Evolutionary conservation across 1,140 invertebrate genomes (phyloP).

Genomic region (Heliconius melpomene): DNA sequence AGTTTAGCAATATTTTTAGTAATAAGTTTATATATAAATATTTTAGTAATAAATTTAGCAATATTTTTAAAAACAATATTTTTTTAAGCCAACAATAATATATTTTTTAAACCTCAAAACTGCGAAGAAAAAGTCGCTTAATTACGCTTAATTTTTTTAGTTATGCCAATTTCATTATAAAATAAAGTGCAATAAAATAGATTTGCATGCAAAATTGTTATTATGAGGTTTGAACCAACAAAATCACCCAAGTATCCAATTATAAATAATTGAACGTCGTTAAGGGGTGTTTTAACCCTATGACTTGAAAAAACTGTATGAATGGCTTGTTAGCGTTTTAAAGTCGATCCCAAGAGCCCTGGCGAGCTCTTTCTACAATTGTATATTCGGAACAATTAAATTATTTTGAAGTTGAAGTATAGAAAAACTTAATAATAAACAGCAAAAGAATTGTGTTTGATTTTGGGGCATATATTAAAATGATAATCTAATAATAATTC

Average conservation of each 20-base stretch:
- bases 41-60: no score
- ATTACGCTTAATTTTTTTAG: background rate
- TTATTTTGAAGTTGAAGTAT: background rate
- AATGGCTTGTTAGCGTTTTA: constrained; percentile 70
- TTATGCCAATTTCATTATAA: background rate
- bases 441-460: background rate
- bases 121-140: no score
- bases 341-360: constrained; percentile 56
- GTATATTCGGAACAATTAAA: background rate
- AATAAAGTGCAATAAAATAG: constrained; percentile 24
- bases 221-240: constrained; percentile 44
- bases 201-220: constrained; percentile 50
- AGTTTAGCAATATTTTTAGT: no score
- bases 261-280: constrained; percentile 63
- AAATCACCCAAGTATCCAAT: constrained; percentile 57
- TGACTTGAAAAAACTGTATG: constrained; percentile 68
- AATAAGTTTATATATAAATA: no score
- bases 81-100: no score
- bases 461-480: no score
- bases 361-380: constrained; percentile 32
- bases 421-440: background rate
- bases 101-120: no score
- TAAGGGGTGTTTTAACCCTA: constrained; percentile 53
- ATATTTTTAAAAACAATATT: no score
- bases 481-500: no score